Conservation (phyloP, 1,140 invertebrate species). For the Leptopilina boulardi region DNA sequence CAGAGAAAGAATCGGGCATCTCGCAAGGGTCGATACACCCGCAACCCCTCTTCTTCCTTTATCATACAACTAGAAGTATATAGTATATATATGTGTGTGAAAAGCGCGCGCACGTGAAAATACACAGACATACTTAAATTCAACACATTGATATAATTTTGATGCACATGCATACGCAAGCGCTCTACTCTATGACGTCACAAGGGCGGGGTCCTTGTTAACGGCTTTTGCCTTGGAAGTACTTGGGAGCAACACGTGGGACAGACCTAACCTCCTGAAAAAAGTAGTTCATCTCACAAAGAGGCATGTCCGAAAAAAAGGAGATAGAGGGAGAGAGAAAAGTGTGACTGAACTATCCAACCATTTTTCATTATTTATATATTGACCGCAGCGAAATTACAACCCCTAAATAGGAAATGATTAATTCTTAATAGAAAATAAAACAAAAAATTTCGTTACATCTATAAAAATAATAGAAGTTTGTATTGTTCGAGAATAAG, state of each 20-base stretch:
- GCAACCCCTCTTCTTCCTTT: conserved; percentile 47
- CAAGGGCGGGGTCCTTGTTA: conserved; percentile 74
- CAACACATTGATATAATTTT: conserved; percentile 49
- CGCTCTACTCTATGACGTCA: conserved; percentile 68
- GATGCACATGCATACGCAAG: conserved; percentile 57
- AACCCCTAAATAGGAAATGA: too few species aligned
- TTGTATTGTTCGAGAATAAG: not conserved
- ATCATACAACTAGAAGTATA: conserved; percentile 26
- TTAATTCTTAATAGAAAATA: too few species aligned
- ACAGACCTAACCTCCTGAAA: conserved; percentile 57
- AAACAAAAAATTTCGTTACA: not conserved
- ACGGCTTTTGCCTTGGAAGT: conserved; percentile 57
- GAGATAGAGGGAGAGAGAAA: not conserved
- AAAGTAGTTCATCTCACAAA: conserved; percentile 47
- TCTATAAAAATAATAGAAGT: not conserved
- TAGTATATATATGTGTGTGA: too few species aligned
- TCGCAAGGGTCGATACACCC: conserved; percentile 69
- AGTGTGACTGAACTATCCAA: not conserved
- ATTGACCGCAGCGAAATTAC: too few species aligned
- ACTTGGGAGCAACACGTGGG: conserved; percentile 71
- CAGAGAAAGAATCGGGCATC: conserved; percentile 67
- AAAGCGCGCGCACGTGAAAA: conserved; percentile 34
- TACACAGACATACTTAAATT: conserved; percentile 43
- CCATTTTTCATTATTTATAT: not conserved
- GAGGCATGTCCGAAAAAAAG: not conserved